Percentiles rank a stretch among this genome's conserved stretches.
phyloP scores from a whole-genome alignment of 1,140 invertebrate species.

The Condylostylus longicornis region DNA sequence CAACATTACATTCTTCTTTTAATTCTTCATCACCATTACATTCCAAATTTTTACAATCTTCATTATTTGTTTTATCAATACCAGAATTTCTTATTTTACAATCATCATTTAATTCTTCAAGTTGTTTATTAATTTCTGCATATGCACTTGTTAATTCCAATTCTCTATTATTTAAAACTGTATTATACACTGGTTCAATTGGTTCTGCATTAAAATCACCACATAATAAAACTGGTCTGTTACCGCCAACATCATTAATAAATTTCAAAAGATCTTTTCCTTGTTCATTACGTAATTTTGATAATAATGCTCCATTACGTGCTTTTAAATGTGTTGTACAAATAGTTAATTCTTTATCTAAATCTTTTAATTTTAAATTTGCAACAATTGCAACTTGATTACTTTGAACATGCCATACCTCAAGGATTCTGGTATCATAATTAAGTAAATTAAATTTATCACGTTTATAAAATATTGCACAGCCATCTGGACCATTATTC shows the following conservation, averaged over 20 bases:
- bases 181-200: constrained; percentile 51
- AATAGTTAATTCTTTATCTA: constrained; percentile 46
- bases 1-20: constrained; percentile 5
- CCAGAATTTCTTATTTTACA: too few species aligned
- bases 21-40: constrained; percentile 4
- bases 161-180: constrained; percentile 35
- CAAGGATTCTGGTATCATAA: constrained; percentile 44
- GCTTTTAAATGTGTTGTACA: constrained; percentile 67
- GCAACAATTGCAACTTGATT: constrained; percentile 58
- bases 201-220: constrained; percentile 73
- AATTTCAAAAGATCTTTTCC: constrained; percentile 54
- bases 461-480: constrained; percentile 56
- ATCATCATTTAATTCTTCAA: too few species aligned
- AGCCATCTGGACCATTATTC: constrained; percentile 67
- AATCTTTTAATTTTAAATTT: constrained; percentile 37
- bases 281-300: constrained; percentile 56
- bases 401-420: constrained; percentile 52
- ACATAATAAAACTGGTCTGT: constrained; percentile 46
- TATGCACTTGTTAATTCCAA: constrained; percentile 37
- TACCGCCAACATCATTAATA: constrained; percentile 36
- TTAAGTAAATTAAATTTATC: constrained; percentile 45
- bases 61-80: too few species aligned
- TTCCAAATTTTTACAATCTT: constrained; percentile 1
- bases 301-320: constrained; percentile 48
- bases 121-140: constrained; percentile 28